Conservation (phyloP, 92 coral and sea anemone species). For the Montipora capitata region DNA sequence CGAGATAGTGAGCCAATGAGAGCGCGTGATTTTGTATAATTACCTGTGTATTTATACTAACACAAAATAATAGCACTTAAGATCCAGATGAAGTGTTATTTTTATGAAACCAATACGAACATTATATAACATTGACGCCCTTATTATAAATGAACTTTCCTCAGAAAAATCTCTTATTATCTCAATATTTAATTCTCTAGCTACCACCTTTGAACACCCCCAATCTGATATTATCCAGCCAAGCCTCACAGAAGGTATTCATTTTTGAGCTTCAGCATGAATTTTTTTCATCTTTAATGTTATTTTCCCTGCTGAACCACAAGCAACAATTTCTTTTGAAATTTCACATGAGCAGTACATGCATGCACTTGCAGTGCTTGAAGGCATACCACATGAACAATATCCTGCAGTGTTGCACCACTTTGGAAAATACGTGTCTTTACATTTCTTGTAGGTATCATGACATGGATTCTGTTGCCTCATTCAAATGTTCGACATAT, state of each 20-base stretch:
- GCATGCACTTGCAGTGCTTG: constrained; percentile 39
- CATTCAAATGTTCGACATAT: no score
- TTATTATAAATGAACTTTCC: not conserved
- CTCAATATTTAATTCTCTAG: no score
- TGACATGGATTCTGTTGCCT: no score
- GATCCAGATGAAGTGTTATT: not conserved
- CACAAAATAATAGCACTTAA: not conserved
- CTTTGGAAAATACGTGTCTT: constrained; percentile 48
- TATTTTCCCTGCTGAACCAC: constrained; percentile 22
- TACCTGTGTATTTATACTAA: no score
- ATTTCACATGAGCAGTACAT: not conserved
- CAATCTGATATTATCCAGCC: not conserved
- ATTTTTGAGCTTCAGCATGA: constrained; percentile 52
- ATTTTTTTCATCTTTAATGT: constrained; percentile 40
- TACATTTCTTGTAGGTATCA: no score
- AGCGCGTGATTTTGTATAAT: no score
- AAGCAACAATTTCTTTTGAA: no score
- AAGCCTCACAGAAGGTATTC: not conserved
- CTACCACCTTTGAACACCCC: no score
- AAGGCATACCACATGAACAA: constrained; percentile 12
- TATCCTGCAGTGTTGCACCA: constrained; percentile 27
- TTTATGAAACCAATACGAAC: constrained; percentile 12
- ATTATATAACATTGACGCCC: not conserved
- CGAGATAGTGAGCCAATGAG: no score
- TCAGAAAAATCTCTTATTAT: not conserved